Evolutionary conservation across 1,140 invertebrate species (phyloP).

Genomic region (Drosophila kepulauana): DNA sequence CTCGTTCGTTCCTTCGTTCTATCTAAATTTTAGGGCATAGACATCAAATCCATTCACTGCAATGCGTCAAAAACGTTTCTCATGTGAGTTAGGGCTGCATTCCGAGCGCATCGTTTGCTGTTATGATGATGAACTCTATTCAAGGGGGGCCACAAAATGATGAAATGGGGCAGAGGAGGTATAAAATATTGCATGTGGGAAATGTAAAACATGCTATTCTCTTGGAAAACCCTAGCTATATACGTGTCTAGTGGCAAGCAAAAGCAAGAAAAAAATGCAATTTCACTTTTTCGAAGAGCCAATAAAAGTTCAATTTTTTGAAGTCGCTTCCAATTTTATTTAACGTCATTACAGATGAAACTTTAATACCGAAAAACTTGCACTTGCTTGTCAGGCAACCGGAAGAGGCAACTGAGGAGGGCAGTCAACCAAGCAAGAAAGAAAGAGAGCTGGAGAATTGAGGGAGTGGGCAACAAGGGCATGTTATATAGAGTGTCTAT

Average conservation of each 20-base stretch:
- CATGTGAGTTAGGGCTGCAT: constrained; percentile 47
- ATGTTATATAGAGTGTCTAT: constrained; percentile 50
- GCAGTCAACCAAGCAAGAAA: constrained; percentile 4
- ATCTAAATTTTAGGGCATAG: constrained; percentile 46
- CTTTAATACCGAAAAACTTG: constrained; percentile 76
- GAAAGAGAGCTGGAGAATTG: constrained; percentile 6
- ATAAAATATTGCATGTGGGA: constrained; percentile 50
- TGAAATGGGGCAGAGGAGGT: background rate
- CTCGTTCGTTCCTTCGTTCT: background rate
- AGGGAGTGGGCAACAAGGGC: background rate
- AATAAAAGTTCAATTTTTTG: constrained; percentile 81
- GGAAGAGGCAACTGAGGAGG: background rate
- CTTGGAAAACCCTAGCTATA: constrained; percentile 6
- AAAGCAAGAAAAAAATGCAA: constrained; percentile 45
- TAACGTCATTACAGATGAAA: constrained; percentile 81
- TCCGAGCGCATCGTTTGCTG: constrained; percentile 51
- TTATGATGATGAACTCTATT: constrained; percentile 61
- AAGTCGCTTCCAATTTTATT: constrained; percentile 82
- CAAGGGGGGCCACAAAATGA: constrained; percentile 5
- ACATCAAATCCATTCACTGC: constrained; percentile 56
- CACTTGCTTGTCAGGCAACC: constrained; percentile 48
- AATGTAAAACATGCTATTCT: constrained; percentile 53
- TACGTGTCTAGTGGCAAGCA: background rate
- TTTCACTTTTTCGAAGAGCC: constrained; percentile 71
- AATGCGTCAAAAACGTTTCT: constrained; percentile 68